Conservation (phyloP, 35 echinoderm and acorn worm genomes). For the Apostichopus japonicus region DNA sequence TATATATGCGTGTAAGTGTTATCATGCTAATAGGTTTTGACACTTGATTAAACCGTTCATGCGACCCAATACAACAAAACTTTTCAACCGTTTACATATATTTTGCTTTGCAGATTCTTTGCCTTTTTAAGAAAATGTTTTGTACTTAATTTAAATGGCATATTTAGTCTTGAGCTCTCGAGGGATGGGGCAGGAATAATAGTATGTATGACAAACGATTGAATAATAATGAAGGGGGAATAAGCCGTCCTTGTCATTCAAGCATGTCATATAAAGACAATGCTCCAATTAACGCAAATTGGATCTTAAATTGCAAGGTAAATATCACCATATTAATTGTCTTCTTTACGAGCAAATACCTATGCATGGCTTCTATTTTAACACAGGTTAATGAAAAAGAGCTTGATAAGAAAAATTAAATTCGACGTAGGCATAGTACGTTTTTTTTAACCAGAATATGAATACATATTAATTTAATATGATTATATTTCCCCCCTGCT, state of each 20-base stretch:
- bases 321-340: background rate
- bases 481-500: too few relatives aligned
- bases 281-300: background rate
- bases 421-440: too few relatives aligned
- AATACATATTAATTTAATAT: too few relatives aligned
- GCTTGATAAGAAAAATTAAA: too few relatives aligned
- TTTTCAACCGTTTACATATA: background rate
- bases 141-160: conserved; percentile 7
- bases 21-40: conserved; percentile 25
- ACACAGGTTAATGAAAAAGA: too few relatives aligned
- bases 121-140: background rate
- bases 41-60: conserved; percentile 32
- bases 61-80: background rate
- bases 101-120: background rate
- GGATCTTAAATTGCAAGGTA: background rate
- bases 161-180: background rate
- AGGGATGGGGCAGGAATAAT: background rate
- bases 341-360: background rate
- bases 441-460: too few relatives aligned
- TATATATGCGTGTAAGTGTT: background rate
- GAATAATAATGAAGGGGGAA: background rate
- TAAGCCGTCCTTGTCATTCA: background rate
- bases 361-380: too few relatives aligned
- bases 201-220: background rate
- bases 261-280: background rate